Conservation (phyloP, 2,113 vertebrate species). For the Cyprinodon tularosa region DNA sequence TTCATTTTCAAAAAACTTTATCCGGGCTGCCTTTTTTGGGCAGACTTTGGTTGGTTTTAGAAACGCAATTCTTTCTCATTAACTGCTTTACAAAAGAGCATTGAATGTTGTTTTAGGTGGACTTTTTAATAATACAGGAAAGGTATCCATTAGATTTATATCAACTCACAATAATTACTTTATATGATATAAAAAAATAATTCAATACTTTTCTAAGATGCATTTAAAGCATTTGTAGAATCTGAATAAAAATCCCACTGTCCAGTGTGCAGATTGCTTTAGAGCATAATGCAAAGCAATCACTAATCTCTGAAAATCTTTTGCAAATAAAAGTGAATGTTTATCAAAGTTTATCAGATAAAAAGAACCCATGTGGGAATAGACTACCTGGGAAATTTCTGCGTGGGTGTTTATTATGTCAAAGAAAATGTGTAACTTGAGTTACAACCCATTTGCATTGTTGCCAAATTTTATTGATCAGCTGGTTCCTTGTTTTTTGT, state of each 20-base stretch:
- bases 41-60: no score
- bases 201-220: neutral
- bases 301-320: neutral
- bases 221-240: no score
- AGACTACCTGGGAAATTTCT: constrained; percentile 32
- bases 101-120: no score
- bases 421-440: neutral
- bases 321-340: neutral
- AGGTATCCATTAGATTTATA: no score
- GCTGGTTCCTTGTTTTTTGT: neutral
- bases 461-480: neutral
- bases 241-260: neutral
- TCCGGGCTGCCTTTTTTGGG: neutral
- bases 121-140: neutral
- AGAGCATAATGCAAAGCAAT: no score
- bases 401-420: constrained; percentile 12
- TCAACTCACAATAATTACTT: no score
- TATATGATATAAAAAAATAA: neutral
- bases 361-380: neutral
- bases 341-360: constrained; percentile 28
- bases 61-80: no score
- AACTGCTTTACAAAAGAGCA: no score
- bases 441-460: neutral
- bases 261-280: neutral
- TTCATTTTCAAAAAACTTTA: neutral